Base-by-base conservation (phyloP, 2,888 invertebrate genomes). In the Ephialtes manifestator region DNA sequence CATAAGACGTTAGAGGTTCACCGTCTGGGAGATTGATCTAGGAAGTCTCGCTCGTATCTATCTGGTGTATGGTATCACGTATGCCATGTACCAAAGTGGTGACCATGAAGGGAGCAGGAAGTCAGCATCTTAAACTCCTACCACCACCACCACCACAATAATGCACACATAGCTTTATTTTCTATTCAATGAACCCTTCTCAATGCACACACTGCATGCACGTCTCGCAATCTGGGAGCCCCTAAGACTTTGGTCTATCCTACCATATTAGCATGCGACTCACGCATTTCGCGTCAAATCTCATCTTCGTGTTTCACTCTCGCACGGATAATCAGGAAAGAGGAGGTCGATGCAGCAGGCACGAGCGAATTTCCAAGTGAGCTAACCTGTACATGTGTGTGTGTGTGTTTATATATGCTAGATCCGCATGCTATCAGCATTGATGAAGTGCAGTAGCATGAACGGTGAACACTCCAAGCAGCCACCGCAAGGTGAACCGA, bases 251-350 rank as follows among this genome's bases (percentile, higher is more conserved):
- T 53, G 67, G 67, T 72, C 68, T 65, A 67, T 81, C 65, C 65
- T 35, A 74, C 39, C 74, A 65, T 75, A 84, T 84, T 84, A 84
- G 78, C 84, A 81, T 78, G 81, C 81, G 78, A 81, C 84, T 81
- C 78, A 78, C 72, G 80, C 81, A 78, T 65, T 48, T 78, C 81
- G 63, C 81, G 55, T 81, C 81, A 85, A 81, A 85, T 81, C 81
- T 84, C 81, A 84, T 81, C 81, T 77, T 78, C 81, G 81, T 74
- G 74, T 84, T 81, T 65, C 81, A 84, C 84, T 74, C 74, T 55
- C 28, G 70, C 74, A 53, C 35, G 76, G 71, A 67, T 81, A 76
- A 84, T 81, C 72, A 51, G 60, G 18, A 8, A 20, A 39, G 11
- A n/a, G 11, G 43, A 15, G 24, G 35, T 58, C 13, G 35, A 46